Evolutionary conservation across 2,113 vertebrate genomes (phyloP), one percentile per base, ranked within the genome.

Genomic region (Taurulus bubalis): DNA sequence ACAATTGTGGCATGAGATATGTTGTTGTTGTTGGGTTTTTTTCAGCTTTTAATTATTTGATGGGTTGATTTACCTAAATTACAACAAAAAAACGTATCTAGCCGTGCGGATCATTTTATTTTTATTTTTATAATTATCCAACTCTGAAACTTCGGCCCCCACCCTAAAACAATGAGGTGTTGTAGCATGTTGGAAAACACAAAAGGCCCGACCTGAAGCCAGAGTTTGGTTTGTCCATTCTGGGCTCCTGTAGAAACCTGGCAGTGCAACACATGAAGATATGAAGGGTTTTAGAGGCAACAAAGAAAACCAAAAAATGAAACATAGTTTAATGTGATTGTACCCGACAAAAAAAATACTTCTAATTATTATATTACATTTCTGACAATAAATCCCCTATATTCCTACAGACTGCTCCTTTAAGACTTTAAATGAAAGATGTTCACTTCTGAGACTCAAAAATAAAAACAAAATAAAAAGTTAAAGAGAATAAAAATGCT

Each of bases 1-100:
- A 26, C 63, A 47, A 24, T 28, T 14, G 71, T 3, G 8, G 65
- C 8, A 22, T 71, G 62, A 45, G 64, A 18, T 26, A 28, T 0
- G 45, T 2, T 28, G 24, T 14, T 58, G 55, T 58, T 6, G 3
- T 32, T 20, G 14, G 53, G 26, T 1, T 20, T 38, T 16, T 56
- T 49, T 2, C 3, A 15, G 12, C 24, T 68, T 75, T 62, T 47
- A 49, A 60, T 67, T 75, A 15, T 67, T 75, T 45, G 45, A 71
- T 65, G 22, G 30, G 30, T 36, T 12, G 26, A 12, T 67, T 82
- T 14, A 70, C 0, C 51, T 20, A 24, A 73, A 78, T 71, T 51
- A 45, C n/a, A 79, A 75, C 42, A 36, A 16, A 2, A 12, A 6
- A 32, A 7, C 7, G 26, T 28, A 32, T 56, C 28, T 4, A 42